Percentiles rank a stretch among this genome's conserved stretches.
phyloP scores from a whole-genome alignment of 1,140 invertebrate species.

The Drosophila seguyi region DNA sequence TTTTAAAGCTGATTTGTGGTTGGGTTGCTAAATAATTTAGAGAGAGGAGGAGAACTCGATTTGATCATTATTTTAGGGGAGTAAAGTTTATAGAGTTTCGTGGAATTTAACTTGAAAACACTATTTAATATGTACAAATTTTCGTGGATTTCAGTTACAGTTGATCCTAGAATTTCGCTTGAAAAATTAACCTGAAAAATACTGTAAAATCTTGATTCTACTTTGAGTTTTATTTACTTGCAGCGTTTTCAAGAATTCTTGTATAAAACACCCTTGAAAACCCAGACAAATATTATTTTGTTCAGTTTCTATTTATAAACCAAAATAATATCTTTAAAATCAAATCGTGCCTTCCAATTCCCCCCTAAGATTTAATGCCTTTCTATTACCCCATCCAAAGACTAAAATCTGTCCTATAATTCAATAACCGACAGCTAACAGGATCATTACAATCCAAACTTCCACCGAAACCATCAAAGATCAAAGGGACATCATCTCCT shows the following conservation, averaged over 20 bases:
- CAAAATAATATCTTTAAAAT: too few species aligned
- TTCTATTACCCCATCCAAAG: not conserved
- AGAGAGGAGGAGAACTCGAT: not conserved
- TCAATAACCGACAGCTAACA: conserved; percentile 17
- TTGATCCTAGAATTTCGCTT: too few species aligned
- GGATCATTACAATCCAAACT: conserved; percentile 4
- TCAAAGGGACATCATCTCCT: not conserved
- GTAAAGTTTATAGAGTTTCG: not conserved
- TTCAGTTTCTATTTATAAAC: too few species aligned
- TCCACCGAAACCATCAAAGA: not conserved
- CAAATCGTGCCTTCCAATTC: too few species aligned
- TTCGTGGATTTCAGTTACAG: too few species aligned
- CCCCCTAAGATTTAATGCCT: too few species aligned
- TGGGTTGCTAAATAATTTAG: not conserved
- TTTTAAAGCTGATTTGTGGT: not conserved
- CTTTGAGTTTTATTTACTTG: too few species aligned
- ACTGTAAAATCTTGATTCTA: too few species aligned
- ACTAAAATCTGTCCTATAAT: not conserved
- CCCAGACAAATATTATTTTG: too few species aligned
- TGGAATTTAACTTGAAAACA: not conserved
- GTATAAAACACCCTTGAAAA: not conserved
- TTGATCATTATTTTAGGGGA: not conserved
- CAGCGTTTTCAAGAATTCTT: too few species aligned
- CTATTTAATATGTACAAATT: too few species aligned
- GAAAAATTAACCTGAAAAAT: too few species aligned